Percentiles rank a stretch among this genome's conserved stretches.
phyloP scores from a whole-genome alignment of 2,888 invertebrate genomes.

The Lasioglossum marginatum region DNA sequence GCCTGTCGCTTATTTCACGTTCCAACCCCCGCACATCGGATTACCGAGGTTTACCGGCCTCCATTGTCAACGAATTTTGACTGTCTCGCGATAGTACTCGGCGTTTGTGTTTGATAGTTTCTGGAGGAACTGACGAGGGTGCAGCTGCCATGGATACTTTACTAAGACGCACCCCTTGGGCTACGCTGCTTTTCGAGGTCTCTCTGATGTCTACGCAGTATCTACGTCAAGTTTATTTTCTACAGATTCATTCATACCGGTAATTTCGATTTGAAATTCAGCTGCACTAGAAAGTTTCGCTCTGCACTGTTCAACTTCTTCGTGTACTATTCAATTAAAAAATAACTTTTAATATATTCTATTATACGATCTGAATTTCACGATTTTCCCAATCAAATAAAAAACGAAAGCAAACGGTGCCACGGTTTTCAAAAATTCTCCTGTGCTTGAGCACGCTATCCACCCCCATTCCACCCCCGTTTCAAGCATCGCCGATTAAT shows the following conservation, averaged over 20 bases:
- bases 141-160: not conserved
- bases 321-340: too few species aligned
- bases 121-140: not conserved
- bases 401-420: not conserved
- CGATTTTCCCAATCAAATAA: too few species aligned
- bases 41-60: not conserved
- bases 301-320: too few species aligned
- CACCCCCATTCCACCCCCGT: not conserved
- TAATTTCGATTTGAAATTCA: too few species aligned
- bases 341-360: too few species aligned
- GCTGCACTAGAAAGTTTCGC: too few species aligned
- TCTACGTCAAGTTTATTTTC: not conserved
- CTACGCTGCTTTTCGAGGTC: not conserved
- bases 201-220: not conserved
- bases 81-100: not conserved
- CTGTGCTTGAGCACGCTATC: not conserved
- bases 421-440: conserved; percentile 42
- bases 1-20: not conserved
- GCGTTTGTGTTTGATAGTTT: not conserved
- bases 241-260: not conserved
- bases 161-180: not conserved
- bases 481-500: conserved; percentile 44
- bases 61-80: conserved; percentile 1
- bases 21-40: not conserved
- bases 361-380: too few species aligned